These are phyloP conservation scores for Centroberyx gerrardi DNA, from an alignment of 2,797 vertebrate species.

Conservation along the genomic window DNA sequence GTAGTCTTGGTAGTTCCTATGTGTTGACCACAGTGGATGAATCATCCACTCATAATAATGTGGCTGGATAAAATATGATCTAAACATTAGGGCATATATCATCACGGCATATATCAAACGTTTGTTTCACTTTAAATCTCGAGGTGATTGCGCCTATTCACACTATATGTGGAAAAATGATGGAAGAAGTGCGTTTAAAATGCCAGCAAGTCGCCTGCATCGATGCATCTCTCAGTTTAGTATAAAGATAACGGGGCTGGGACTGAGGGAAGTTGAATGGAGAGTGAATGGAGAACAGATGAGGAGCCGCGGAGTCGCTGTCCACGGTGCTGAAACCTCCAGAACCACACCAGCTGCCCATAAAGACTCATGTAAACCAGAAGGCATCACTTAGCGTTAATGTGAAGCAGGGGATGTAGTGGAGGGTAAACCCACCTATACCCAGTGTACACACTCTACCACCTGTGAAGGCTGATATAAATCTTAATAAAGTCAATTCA, in stretches of 20 bases:
- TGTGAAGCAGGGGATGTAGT: not conserved
- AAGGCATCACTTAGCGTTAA: slow-evolving; percentile 22
- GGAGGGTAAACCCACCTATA: too few species aligned
- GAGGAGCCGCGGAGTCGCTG: slow-evolving; percentile 13
- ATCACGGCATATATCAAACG: too few species aligned
- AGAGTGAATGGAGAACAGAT: not conserved
- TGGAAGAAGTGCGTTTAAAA: too few species aligned
- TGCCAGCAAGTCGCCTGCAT: too few species aligned
- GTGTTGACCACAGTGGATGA: slow-evolving; percentile 2
- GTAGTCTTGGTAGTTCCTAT: too few species aligned
- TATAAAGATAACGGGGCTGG: too few species aligned
- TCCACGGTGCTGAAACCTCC: slow-evolving; percentile 38
- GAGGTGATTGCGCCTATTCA: too few species aligned
- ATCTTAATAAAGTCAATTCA: too few species aligned
- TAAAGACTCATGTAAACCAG: not conserved
- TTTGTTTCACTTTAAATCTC: too few species aligned
- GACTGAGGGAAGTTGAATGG: not conserved
- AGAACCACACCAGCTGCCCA: not conserved
- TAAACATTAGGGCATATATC: not conserved
- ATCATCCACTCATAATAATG: not conserved
- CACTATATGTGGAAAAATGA: too few species aligned
- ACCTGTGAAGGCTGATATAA: not conserved
- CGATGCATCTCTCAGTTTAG: too few species aligned
- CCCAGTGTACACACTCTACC: too few species aligned
- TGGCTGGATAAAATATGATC: slow-evolving; percentile 12